Percentiles rank a stretch among this genome's conserved stretches.
phyloP scores from a whole-genome alignment of 2,888 invertebrate species.

The Drosophila basisetae region DNA sequence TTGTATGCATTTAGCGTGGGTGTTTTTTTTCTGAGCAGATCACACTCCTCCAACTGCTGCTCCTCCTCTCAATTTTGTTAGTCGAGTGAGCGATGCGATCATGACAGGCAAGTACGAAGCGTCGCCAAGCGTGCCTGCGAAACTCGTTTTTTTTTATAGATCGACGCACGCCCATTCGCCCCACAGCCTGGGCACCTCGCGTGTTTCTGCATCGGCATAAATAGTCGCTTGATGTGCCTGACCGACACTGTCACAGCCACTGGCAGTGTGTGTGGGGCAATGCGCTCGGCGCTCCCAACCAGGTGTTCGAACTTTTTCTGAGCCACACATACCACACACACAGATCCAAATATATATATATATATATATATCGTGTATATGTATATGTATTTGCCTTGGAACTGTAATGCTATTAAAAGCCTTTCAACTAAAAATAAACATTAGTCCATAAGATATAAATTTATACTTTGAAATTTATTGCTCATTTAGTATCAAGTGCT shows the following conservation, averaged over 20 bases:
- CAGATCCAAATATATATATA: neutral
- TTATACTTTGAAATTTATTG: neutral
- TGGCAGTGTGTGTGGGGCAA: conserved; percentile 54
- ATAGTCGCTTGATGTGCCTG: conserved; percentile 8
- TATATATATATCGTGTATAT: neutral
- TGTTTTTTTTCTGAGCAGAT: conserved; percentile 35
- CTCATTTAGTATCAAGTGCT: conserved; percentile 1
- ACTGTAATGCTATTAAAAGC: neutral
- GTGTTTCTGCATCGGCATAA: conserved; percentile 1
- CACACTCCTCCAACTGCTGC: conserved; percentile 1
- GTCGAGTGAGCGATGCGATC: conserved; percentile 34
- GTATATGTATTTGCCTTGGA: neutral
- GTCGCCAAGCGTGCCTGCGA: conserved; percentile 42
- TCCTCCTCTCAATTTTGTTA: neutral
- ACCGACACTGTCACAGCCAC: conserved; percentile 2
- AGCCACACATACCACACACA: conserved; percentile 8
- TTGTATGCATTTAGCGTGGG: conserved; percentile 65
- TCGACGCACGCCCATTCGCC: conserved; percentile 45
- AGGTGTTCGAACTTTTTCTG: conserved; percentile 75
- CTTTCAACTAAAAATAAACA: conserved; percentile 9
- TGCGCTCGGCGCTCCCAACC: conserved; percentile 68
- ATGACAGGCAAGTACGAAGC: conserved; percentile 58
- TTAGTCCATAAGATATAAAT: neutral
- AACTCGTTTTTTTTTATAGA: conserved; percentile 66
- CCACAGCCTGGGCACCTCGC: conserved; percentile 31